Conservation (phyloP, 2,797 vertebrate species). For the Diplodus puntazzo region DNA sequence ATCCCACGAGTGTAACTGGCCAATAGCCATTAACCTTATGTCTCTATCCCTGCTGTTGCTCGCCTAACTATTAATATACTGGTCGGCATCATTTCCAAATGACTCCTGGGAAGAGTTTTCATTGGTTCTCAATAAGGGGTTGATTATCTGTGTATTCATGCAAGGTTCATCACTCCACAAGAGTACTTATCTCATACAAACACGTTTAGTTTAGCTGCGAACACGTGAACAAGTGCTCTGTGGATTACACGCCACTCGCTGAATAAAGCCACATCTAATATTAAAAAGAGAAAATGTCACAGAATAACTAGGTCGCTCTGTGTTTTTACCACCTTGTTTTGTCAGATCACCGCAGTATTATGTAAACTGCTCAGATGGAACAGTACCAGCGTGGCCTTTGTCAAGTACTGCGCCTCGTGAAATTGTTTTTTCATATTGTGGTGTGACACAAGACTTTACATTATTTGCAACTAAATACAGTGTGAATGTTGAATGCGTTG, state of each 20-base stretch:
- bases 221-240: slow-evolving; percentile 1
- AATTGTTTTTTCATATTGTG: slow-evolving; percentile 49
- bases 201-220: slow-evolving; percentile 47
- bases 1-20: slow-evolving; percentile 68
- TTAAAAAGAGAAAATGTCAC: slow-evolving; percentile 43
- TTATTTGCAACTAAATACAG: slow-evolving; percentile 44
- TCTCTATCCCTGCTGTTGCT: slow-evolving; percentile 52
- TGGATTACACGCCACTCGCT: slow-evolving; percentile 32
- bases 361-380: slow-evolving; percentile 44
- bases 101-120: slow-evolving; percentile 59
- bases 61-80: slow-evolving; percentile 69
- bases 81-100: slow-evolving; percentile 60
- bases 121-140: slow-evolving; percentile 62
- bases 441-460: slow-evolving; percentile 25
- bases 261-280: slow-evolving; percentile 39
- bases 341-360: slow-evolving; percentile 41
- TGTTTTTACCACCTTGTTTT: slow-evolving; percentile 45
- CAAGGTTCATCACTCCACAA: slow-evolving; percentile 59
- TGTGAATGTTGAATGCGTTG: slow-evolving; percentile 20
- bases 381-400: slow-evolving; percentile 12
- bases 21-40: slow-evolving; percentile 76
- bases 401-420: slow-evolving; percentile 7
- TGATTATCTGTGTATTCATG: slow-evolving; percentile 71
- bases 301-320: slow-evolving; percentile 28
- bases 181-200: slow-evolving; percentile 58